These are phyloP conservation scores for Vanacampus margaritifer DNA, from an alignment of 2,113 vertebrate species.

Conservation along the genomic window DNA sequence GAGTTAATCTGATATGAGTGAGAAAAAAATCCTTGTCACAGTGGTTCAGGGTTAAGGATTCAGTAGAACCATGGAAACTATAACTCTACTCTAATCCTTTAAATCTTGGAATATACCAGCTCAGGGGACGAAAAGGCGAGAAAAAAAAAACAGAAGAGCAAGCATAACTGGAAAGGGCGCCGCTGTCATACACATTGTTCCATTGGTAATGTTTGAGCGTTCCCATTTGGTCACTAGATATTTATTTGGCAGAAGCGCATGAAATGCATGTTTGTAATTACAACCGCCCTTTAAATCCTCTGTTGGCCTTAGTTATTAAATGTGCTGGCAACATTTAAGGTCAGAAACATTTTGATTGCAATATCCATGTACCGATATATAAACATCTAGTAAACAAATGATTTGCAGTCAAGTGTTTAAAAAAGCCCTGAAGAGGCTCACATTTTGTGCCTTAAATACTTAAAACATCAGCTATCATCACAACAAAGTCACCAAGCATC, in stretches of 20 bases:
- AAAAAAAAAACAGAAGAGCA: constrained; percentile 12
- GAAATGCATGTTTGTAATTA: constrained; percentile 9
- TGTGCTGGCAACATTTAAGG: neutral
- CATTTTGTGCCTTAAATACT: constrained; percentile 32
- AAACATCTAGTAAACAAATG: neutral
- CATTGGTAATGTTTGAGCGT: constrained; percentile 39
- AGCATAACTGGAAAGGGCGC: constrained; percentile 38
- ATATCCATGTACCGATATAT: constrained; percentile 1
- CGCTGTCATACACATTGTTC: constrained; percentile 30
- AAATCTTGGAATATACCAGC: constrained; percentile 46
- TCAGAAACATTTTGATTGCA: neutral
- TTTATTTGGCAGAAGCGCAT: constrained; percentile 17
- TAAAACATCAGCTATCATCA: constrained; percentile 31
- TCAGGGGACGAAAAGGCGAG: constrained; percentile 5
- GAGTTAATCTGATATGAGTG: constrained; percentile 36
- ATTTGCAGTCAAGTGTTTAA: constrained; percentile 9
- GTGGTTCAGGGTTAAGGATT: constrained; percentile 47
- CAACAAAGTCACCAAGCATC: constrained; percentile 30
- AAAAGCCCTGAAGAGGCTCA: constrained; percentile 5
- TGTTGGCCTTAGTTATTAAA: neutral
- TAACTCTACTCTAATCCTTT: constrained; percentile 46
- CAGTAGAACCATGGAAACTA: constrained; percentile 43
- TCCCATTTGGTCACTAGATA: constrained; percentile 23
- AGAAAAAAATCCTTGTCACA: too few species aligned
- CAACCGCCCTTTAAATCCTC: neutral